Evolutionary conservation across 2,113 vertebrate genomes (phyloP), one percentile per base, ranked within the genome.

Genomic region (Tupaia chinensis): DNA sequence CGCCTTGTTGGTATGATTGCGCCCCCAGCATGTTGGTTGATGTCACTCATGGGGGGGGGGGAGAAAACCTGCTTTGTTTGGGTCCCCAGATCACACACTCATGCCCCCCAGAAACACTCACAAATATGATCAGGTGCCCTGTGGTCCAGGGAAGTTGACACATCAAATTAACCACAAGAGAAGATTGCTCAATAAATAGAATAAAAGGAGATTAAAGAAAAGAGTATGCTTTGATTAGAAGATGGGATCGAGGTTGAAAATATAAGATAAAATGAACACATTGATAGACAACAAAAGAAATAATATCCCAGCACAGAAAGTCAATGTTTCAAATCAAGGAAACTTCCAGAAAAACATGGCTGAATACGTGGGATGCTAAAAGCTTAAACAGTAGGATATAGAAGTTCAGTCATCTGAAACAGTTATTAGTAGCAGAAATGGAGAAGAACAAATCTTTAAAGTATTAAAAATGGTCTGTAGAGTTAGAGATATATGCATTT

Each of bases 381-480:
- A 76, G 7, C 14, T 29, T 32, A 27, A 34, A 76, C 63, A 86
- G 22, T 27, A 66, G 87, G 53, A 60, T 32, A 78, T 3, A 69
- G 32, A 58, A 76, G 10, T 87, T 90, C 22, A 76, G 11, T 66
- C 12, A 66, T 72, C 19, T 82, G 27, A 92, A 34, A 76, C 15
- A 94, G 63, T 80, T 70, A 5, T 56, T 54, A 68, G 77, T 81
- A 80, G 44, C 80, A 14, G 19, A 89, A 66, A 94, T 19, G 72
- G 20, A 91, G 34, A 91, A 53, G n/a, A 69, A 3, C 17, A 74
- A 61, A 79, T 85, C 60, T 54, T 5, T 54, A 65, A 61, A 2
- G 27, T 84, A 93, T 84, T 70, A 80, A 85, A 84, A 72, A 17
- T 88, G 22, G 29, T 11, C 32, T 91, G 92, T 61, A 83, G 66